Percentiles rank a stretch among this genome's conserved stretches.
Evolutionary conservation across 2,113 vertebrate genomes (phyloP).

Genomic region (Oreochromis aureus): DNA sequence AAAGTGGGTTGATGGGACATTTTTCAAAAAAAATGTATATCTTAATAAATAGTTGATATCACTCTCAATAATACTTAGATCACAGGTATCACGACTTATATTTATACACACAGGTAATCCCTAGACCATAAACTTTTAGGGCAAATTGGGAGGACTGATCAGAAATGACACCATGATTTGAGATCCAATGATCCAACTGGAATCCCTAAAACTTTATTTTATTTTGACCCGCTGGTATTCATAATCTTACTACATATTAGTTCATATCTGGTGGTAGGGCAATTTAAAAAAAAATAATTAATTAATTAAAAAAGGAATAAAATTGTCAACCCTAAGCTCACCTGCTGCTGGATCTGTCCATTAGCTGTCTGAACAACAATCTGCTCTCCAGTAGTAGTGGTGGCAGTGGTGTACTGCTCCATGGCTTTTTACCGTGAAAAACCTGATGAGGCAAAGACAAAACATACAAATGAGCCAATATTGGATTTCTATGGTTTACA

Average conservation of each 20-base stretch:
- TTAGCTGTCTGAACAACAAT: conserved; percentile 90
- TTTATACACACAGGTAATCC: not conserved
- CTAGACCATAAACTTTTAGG: not conserved
- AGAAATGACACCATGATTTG: not conserved
- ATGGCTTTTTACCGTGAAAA: conserved; percentile 59
- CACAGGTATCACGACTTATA: not conserved
- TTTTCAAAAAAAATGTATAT: not conserved
- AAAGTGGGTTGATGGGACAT: not conserved
- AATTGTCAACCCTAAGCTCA: conserved; percentile 43
- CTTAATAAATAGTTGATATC: not conserved
- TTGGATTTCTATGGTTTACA: not conserved
- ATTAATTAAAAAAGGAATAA: not conserved
- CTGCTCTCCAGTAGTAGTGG: conserved; percentile 89
- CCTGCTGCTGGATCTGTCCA: conserved; percentile 97
- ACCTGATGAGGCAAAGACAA: not conserved
- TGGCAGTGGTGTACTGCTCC: conserved; percentile 95
- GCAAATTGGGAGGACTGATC: not conserved
- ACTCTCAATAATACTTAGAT: not conserved
- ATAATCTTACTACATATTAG: not conserved
- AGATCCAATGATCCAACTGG: not conserved
- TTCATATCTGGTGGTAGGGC: not conserved
- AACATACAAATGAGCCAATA: not conserved
- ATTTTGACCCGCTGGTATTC: not conserved
- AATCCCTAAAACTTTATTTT: not conserved
- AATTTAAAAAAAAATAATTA: not conserved